Evolutionary conservation across 2,888 invertebrate genomes (phyloP).

Genomic region (Pedicia rivosa): DNA sequence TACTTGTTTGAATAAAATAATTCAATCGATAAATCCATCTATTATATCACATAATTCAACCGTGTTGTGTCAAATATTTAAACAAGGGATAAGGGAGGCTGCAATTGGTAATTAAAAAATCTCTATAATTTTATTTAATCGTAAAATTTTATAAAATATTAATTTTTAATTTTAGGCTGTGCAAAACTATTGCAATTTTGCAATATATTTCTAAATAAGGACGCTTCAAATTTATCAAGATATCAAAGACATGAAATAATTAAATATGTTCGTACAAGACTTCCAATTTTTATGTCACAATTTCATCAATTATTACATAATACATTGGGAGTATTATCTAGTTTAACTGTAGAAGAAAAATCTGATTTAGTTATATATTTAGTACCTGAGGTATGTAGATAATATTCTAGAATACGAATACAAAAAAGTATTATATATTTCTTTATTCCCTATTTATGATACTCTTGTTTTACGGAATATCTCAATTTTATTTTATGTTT

Average conservation of each 20-base stretch:
- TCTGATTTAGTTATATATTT: conserved; percentile 45
- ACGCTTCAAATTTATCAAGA: conserved; percentile 40
- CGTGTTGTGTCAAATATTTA: conserved; percentile 41
- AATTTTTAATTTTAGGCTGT: conserved; percentile 25
- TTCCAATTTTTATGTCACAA: conserved; percentile 48
- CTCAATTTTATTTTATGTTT: conserved; percentile 3
- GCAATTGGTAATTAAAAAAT: conserved; percentile 35
- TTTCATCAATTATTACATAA: conserved; percentile 41
- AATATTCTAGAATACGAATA: neutral
- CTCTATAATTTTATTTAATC: neutral
- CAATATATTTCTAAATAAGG: conserved; percentile 45
- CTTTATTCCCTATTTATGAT: no score
- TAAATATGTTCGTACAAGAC: conserved; percentile 44
- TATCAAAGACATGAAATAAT: conserved; percentile 50
- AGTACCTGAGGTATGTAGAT: conserved; percentile 49
- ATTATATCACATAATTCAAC: conserved; percentile 37
- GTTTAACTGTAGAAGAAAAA: conserved; percentile 38
- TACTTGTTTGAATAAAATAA: conserved; percentile 40
- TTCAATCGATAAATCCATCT: conserved; percentile 37
- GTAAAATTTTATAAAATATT: neutral
- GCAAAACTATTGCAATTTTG: conserved; percentile 41
- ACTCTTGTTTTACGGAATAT: neutral
- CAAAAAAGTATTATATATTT: neutral
- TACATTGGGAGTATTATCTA: conserved; percentile 39
- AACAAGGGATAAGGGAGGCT: conserved; percentile 43